Base-by-base conservation (phyloP, 2,888 invertebrate species). In the Drosophila suboccidentalis region DNA sequence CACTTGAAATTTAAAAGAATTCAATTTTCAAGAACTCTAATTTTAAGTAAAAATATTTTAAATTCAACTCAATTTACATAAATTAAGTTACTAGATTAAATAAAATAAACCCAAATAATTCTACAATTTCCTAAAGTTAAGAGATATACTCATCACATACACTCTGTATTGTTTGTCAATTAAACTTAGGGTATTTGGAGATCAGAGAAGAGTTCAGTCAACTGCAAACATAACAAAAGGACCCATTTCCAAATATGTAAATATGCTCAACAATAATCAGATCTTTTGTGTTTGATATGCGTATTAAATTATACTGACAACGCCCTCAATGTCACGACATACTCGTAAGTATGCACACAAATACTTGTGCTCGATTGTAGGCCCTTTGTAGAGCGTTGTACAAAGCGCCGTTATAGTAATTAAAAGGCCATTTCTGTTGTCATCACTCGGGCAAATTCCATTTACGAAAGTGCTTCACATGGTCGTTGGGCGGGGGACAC, bases 341-440 rank as follows among this genome's bases (percentile, higher is more conserved):
- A 41, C 47, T 29, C 8, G 29, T 29, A 29, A 29, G 46, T 11
- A 17, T 26, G 15, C 15, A 11, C 4, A 36, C 17, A 32, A 29
- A 32, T 17, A 41, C 17, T 15, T 29, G 15, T 29, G 15, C 41
- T 29, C 11, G 32, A 36, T 19, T 39, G 43, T 38, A 22, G 8
- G 34, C 19, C 17, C 39, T 22, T 50, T 54, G 6, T 50, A 50
- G 39, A 50, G 13, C 26, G 13, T 41, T 55, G 60, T 55, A 66
- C 75, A 70, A 64, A 57, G 66, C 49, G 70, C 58, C 53, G 55
- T 70, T 72, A 67, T 66, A 49, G 63, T 76, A 87, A 84, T 83
- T 84, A 84, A 84, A 84, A 78, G 59, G 32, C 50, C 66, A 82
- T 87, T 79, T 75, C 53, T 46, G 66, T 41, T 81, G 74, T 65